A percentile compares a stretch with the other conserved stretches of the same genome.
phyloP scores from a whole-genome alignment of 2,888 invertebrate genomes.

The Cataglyphis altisquamis region DNA sequence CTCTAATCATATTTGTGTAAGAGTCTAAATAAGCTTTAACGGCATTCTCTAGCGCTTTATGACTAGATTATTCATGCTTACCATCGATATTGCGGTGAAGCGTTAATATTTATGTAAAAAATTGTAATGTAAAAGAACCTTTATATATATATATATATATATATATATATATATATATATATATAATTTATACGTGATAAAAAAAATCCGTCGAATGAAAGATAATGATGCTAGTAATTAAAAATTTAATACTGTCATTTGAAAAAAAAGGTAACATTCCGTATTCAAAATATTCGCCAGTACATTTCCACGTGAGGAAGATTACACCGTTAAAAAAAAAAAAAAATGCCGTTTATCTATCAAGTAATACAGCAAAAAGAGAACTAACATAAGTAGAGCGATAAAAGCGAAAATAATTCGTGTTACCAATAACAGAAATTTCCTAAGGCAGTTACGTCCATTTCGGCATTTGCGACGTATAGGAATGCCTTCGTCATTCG shows the following conservation, averaged over 20 bases:
- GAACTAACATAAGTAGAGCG: background rate
- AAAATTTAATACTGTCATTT: slow-evolving; percentile 5
- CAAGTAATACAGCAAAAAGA: background rate
- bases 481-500: slow-evolving; percentile 4
- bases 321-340: background rate
- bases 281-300: background rate
- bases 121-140: background rate
- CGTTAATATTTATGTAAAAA: slow-evolving; percentile 28
- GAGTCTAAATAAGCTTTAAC: slow-evolving; percentile 29
- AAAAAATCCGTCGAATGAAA: background rate
- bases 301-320: background rate
- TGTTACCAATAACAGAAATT: background rate
- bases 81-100: background rate
- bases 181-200: background rate
- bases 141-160: no score
- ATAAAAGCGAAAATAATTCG: slow-evolving; percentile 26
- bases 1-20: slow-evolving; percentile 13
- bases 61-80: slow-evolving; percentile 10
- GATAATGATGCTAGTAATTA: background rate
- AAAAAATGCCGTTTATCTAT: background rate
- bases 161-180: no score
- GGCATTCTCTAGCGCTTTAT: background rate
- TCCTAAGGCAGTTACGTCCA: slow-evolving; percentile 23
- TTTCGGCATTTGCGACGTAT: slow-evolving; percentile 7
- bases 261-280: background rate